These are phyloP conservation scores for Naja naja DNA, from an alignment of 2,113 vertebrate genomes.

Conservation along the genomic window DNA sequence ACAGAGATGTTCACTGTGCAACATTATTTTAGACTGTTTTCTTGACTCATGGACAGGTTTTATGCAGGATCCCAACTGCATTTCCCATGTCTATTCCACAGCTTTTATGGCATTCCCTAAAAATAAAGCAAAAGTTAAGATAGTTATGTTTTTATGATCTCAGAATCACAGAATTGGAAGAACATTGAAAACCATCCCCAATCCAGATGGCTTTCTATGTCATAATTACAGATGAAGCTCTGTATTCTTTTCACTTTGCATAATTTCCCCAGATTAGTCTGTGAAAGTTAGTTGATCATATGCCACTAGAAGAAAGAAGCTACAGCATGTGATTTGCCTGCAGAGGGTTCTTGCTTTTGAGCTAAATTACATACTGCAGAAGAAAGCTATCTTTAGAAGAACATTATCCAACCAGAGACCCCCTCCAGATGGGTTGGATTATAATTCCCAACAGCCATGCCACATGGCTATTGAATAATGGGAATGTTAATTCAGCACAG, in stretches of 20 bases:
- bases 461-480: background rate
- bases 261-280: background rate
- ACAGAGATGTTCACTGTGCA: background rate
- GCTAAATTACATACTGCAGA: background rate
- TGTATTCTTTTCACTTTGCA: background rate
- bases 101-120: background rate
- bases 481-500: background rate
- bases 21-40: background rate
- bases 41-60: background rate
- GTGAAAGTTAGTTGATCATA: too few species aligned
- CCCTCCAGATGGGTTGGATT: background rate
- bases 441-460: background rate
- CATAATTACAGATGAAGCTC: background rate
- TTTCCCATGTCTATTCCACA: background rate
- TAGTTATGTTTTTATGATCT: background rate
- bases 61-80: background rate
- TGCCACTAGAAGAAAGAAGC: background rate
- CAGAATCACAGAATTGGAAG: background rate
- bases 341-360: background rate
- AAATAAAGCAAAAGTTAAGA: background rate
- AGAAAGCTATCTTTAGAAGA: background rate
- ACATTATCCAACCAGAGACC: background rate
- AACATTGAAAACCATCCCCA: background rate
- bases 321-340: background rate
- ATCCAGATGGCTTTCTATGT: background rate